Evolutionary conservation across 1,140 invertebrate genomes (phyloP).

Genomic region (Drosophila sulfurigaster): DNA sequence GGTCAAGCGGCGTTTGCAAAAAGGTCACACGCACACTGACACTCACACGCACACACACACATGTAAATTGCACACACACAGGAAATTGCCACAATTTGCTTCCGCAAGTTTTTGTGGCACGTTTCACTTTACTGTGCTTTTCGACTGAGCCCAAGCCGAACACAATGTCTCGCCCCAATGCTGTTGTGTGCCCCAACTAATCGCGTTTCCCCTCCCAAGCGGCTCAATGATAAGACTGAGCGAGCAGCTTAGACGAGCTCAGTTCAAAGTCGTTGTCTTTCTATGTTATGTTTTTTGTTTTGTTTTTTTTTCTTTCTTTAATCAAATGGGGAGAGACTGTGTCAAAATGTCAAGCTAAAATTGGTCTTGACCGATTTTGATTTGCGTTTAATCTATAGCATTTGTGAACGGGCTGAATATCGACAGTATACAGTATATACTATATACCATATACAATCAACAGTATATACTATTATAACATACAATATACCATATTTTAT

Average conservation of each 20-base stretch:
- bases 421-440: conserved; percentile 6
- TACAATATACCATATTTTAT: neutral
- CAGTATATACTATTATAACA: neutral
- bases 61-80: conserved; percentile 13
- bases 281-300: neutral
- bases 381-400: neutral
- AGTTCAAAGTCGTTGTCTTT: conserved; percentile 1
- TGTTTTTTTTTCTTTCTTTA: conserved; percentile 15
- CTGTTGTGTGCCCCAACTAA: conserved; percentile 53
- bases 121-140: conserved; percentile 29
- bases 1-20: conserved; percentile 13
- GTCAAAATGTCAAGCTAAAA: conserved; percentile 73
- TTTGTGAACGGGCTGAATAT: conserved; percentile 1
- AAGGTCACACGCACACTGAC: conserved; percentile 5
- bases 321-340: conserved; percentile 50
- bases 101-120: conserved; percentile 43
- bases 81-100: conserved; percentile 42
- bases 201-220: conserved; percentile 47
- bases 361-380: conserved; percentile 66
- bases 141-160: conserved; percentile 29
- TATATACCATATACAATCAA: neutral
- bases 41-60: conserved; percentile 1
- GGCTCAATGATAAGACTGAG: conserved; percentile 26
- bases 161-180: conserved; percentile 34
- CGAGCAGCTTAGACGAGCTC: conserved; percentile 2